Evolutionary conservation across 2,113 vertebrate genomes (phyloP).

Genomic region (Laticauda laticaudata): DNA sequence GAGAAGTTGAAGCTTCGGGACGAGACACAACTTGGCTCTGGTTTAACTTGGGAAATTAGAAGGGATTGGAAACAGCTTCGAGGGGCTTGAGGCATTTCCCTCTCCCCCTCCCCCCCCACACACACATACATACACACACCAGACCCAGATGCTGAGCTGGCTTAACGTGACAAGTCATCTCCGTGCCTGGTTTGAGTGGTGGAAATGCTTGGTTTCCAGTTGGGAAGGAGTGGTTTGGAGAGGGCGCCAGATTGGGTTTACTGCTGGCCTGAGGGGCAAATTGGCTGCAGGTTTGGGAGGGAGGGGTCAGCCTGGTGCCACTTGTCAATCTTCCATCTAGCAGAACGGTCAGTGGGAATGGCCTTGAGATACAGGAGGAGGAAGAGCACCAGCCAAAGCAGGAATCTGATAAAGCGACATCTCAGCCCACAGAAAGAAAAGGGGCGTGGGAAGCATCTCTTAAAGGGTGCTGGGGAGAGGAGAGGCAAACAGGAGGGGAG

Average conservation of each 20-base stretch:
- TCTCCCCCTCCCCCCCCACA: neutral
- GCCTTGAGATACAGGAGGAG: neutral
- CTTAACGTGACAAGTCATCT: neutral
- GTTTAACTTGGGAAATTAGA: slow-evolving; percentile 21
- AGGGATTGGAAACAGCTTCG: slow-evolving; percentile 44
- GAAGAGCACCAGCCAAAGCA: neutral
- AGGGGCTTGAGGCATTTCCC: neutral
- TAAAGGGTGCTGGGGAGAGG: neutral
- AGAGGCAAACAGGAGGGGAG: too few species aligned
- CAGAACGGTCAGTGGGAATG: neutral
- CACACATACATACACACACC: neutral
- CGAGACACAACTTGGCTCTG: slow-evolving; percentile 46
- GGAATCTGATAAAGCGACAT: neutral
- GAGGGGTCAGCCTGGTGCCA: neutral
- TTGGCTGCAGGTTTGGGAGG: neutral
- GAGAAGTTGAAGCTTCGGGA: slow-evolving; percentile 36
- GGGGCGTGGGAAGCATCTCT: neutral
- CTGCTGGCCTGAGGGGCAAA: neutral
- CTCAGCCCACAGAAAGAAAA: neutral
- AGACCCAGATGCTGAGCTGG: neutral
- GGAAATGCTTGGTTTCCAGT: neutral
- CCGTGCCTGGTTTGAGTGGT: neutral
- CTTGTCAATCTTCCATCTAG: neutral
- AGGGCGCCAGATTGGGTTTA: neutral
- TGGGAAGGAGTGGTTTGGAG: neutral